phyloP scores from a whole-genome alignment of 1,140 invertebrate genomes.

The Megalonaias nervosa region DNA sequence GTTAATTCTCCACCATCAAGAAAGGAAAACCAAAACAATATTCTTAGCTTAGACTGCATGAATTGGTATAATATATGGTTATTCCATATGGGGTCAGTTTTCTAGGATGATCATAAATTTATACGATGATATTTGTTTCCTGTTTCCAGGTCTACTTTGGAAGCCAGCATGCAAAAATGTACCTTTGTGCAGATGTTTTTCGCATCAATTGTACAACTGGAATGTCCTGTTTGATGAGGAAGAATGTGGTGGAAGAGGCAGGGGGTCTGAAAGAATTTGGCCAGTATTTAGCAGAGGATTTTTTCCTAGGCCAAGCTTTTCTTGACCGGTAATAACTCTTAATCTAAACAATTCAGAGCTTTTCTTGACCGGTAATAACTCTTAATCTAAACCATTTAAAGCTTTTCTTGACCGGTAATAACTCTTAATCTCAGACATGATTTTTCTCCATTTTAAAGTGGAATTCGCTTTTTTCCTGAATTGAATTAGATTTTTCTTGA shows the following conservation, averaged over 20 bases:
- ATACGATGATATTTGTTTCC: not conserved
- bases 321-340: constrained; percentile 76
- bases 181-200: constrained; percentile 91
- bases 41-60: not conserved
- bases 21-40: not conserved
- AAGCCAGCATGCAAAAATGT: constrained; percentile 95
- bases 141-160: constrained; percentile 91
- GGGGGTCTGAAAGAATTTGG: constrained; percentile 94
- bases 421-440: no score
- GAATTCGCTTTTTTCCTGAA: no score
- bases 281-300: constrained; percentile 98
- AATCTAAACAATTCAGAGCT: no score
- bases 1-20: not conserved
- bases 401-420: no score
- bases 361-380: no score
- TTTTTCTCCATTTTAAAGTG: no score
- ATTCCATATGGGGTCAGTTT: not conserved
- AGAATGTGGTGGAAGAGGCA: constrained; percentile 90
- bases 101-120: not conserved
- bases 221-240: constrained; percentile 96
- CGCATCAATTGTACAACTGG: constrained; percentile 98
- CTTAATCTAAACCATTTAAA: no score
- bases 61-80: not conserved
- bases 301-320: constrained; percentile 95
- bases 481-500: no score